Conservation (phyloP, 2,113 vertebrate species). For the Tragelaphus buxtoni region DNA sequence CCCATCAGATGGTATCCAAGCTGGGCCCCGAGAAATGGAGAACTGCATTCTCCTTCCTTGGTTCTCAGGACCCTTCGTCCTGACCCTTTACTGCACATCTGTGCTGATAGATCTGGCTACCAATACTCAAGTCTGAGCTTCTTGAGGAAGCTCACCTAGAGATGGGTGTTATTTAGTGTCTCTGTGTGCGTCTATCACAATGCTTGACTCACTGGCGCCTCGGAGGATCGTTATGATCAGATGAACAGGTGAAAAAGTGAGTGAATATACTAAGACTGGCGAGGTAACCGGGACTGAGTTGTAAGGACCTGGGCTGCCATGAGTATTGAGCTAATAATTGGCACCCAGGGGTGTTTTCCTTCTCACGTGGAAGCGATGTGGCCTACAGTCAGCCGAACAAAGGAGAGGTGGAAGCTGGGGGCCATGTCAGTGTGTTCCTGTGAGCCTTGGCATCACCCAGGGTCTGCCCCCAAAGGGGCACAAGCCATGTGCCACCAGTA, state of each 20-base stretch:
- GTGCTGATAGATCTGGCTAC: not conserved
- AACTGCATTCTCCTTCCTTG: not conserved
- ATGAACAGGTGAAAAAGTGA: not conserved
- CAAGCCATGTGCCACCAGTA: not conserved
- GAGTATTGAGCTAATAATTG: not conserved
- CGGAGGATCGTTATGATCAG: not conserved
- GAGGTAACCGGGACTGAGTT: not conserved
- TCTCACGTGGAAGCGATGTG: not conserved
- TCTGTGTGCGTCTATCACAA: not conserved
- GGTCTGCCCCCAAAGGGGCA: not conserved
- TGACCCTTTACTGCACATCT: not conserved
- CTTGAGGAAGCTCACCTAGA: not conserved
- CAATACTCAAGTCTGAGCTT: not conserved
- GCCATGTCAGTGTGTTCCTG: fast-evolving
- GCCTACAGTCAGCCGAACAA: not conserved
- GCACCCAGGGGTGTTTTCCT: not conserved
- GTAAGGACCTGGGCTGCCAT: not conserved
- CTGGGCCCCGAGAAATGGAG: not conserved
- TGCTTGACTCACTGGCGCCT: not conserved
- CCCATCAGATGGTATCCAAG: fast-evolving
- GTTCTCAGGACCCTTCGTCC: not conserved
- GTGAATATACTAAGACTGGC: not conserved
- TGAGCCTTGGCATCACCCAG: not conserved
- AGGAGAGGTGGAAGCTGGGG: not conserved
- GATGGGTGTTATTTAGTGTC: not conserved